A percentile compares a stretch with the other conserved stretches of the same genome.
phyloP scores from a whole-genome alignment of 2,113 vertebrate species.

The Irena cyanogastra region DNA sequence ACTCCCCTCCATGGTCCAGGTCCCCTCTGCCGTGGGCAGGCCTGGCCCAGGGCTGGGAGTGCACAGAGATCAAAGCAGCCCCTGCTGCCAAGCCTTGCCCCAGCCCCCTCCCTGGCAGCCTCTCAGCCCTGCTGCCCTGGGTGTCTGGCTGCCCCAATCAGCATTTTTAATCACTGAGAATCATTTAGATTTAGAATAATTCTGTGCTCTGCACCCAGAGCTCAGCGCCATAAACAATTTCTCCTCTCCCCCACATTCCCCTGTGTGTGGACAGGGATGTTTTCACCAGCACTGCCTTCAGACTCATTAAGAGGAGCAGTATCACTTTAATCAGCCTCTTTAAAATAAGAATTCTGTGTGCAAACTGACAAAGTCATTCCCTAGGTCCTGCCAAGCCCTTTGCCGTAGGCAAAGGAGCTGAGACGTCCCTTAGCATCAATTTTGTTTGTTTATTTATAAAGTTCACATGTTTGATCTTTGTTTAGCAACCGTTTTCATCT shows the following conservation, averaged over 20 bases:
- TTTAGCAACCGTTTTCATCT: slow-evolving; percentile 58
- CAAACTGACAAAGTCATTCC: slow-evolving; percentile 43
- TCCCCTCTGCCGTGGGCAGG: neutral
- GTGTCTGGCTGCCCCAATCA: neutral
- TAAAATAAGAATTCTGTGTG: slow-evolving; percentile 4
- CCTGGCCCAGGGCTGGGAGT: neutral
- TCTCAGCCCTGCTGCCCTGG: neutral
- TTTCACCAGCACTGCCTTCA: neutral
- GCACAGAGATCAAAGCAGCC: neutral
- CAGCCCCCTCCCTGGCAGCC: neutral
- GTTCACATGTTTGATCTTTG: slow-evolving; percentile 60
- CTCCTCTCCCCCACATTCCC: neutral
- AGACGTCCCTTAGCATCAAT: slow-evolving; percentile 49
- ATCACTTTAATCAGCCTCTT: slow-evolving; percentile 35
- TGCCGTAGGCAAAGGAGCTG: slow-evolving; percentile 19
- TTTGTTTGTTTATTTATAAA: slow-evolving; percentile 62
- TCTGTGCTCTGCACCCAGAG: neutral
- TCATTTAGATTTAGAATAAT: neutral
- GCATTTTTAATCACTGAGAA: neutral
- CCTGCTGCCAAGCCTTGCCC: neutral
- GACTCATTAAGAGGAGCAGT: neutral
- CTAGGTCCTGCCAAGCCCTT: slow-evolving; percentile 48
- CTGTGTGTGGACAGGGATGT: neutral
- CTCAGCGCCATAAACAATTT: accelerated
- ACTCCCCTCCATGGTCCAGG: accelerated